phyloP scores from a whole-genome alignment of 2,888 invertebrate species.

The Cataglyphis cursor region DNA sequence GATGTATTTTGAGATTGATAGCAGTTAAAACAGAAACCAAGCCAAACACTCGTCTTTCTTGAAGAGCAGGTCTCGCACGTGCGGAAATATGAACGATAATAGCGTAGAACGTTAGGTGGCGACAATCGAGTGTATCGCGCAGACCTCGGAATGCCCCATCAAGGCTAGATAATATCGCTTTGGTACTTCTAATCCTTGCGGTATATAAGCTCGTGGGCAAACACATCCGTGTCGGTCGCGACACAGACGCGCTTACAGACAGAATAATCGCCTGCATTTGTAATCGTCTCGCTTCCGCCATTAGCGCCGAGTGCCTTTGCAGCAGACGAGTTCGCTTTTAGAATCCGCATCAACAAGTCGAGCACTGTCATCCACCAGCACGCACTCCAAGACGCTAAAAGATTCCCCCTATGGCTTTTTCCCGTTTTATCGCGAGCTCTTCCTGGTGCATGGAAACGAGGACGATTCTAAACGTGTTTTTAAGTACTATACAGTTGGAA shows the following conservation, averaged over 20 bases:
- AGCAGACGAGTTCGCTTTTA: conserved; percentile 57
- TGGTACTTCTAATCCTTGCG: conserved; percentile 30
- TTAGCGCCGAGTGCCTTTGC: conserved; percentile 46
- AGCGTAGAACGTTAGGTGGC: conserved; percentile 18
- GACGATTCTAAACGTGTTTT: conserved; percentile 16
- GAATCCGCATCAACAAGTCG: conserved; percentile 37
- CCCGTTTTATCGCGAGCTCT: conserved; percentile 5
- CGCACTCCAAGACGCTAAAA: conserved; percentile 32
- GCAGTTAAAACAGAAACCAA: conserved; percentile 34
- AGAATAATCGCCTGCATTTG: conserved; percentile 43
- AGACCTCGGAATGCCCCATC: conserved; percentile 9
- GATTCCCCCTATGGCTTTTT: background rate
- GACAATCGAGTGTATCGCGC: conserved; percentile 44
- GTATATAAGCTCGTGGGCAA: conserved; percentile 4
- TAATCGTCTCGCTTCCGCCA: conserved; percentile 59
- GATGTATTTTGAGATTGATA: conserved; percentile 2
- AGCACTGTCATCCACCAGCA: conserved; percentile 49
- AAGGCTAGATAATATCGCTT: conserved; percentile 35
- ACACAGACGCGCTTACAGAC: background rate
- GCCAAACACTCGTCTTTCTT: conserved; percentile 29
- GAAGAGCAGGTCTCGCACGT: conserved; percentile 13
- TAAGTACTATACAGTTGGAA: background rate
- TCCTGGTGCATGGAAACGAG: conserved; percentile 38
- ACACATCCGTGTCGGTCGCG: background rate
- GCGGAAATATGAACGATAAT: conserved; percentile 11